A percentile compares a stretch with the other conserved stretches of the same genome.
Evolutionary conservation across 2,888 invertebrate species (phyloP).

Genomic region (Rhamnusium bicolor): DNA sequence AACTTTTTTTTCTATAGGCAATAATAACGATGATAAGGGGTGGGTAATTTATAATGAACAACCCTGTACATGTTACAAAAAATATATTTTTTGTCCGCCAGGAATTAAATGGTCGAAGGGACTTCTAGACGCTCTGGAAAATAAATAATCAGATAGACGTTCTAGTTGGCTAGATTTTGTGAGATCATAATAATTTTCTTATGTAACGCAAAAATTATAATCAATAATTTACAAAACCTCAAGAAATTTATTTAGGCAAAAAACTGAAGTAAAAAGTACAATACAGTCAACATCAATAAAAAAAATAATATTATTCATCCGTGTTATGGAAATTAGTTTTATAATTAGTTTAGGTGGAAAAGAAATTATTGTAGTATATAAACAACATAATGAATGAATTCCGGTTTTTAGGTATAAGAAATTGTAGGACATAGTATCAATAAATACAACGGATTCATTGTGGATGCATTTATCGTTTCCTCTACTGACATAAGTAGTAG

Average conservation of each 20-base stretch:
- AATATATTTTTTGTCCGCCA: too few relatives aligned
- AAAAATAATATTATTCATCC: not conserved
- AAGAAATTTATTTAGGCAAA: not conserved
- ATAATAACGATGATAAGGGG: too few relatives aligned
- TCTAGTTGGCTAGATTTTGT: not conserved
- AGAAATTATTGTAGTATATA: not conserved
- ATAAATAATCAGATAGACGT: not conserved
- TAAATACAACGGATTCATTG: conserved; percentile 4
- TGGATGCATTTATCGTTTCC: conserved; percentile 20
- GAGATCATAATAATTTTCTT: not conserved
- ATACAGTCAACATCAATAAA: not conserved
- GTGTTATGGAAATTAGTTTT: not conserved
- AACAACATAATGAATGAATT: conserved; percentile 9
- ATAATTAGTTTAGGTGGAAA: not conserved
- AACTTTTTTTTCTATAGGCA: too few relatives aligned
- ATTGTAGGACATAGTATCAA: not conserved
- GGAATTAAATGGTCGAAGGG: not conserved
- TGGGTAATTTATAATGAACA: too few relatives aligned
- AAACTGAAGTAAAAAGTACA: not conserved
- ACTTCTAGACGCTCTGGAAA: too few relatives aligned
- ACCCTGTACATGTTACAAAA: too few relatives aligned
- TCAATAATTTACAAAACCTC: not conserved
- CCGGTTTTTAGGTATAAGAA: conserved; percentile 5
- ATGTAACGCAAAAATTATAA: not conserved
- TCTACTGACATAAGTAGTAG: conserved; percentile 24